phyloP scores from a whole-genome alignment of 2,113 vertebrate genomes.

The Todiramphus saurophagus region DNA sequence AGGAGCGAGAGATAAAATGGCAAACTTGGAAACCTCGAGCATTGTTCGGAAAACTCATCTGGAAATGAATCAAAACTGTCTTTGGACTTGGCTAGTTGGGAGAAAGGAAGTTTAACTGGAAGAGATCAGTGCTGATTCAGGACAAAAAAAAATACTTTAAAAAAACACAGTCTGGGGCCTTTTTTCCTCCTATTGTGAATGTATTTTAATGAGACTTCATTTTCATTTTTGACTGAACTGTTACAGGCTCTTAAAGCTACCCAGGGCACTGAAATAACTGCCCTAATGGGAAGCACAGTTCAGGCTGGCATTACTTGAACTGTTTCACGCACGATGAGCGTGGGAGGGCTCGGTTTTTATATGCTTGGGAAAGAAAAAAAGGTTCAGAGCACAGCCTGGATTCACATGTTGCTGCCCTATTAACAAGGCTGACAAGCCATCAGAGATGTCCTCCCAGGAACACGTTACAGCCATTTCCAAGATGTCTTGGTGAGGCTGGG shows the following conservation, averaged over 20 bases:
- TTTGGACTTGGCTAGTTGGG: constrained; percentile 19
- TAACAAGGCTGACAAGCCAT: constrained; percentile 11
- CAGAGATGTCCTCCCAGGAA: constrained; percentile 9
- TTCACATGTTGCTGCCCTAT: constrained; percentile 25
- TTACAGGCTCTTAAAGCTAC: constrained; percentile 34
- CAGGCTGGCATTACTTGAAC: constrained; percentile 47
- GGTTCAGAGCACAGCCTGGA: not conserved
- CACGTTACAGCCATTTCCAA: not conserved
- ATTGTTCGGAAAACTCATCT: constrained; percentile 59
- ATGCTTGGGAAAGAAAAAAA: not conserved
- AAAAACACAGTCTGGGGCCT: constrained; percentile 59
- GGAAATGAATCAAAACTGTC: constrained; percentile 56
- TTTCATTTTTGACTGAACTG: constrained; percentile 39
- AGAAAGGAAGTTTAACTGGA: constrained; percentile 50
- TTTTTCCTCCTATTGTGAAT: constrained; percentile 58
- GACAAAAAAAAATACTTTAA: constrained; percentile 44
- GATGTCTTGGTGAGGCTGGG: not conserved
- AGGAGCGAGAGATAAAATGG: constrained; percentile 46
- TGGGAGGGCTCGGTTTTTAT: constrained; percentile 47
- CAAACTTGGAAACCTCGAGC: constrained; percentile 59
- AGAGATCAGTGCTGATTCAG: constrained; percentile 63
- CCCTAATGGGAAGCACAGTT: constrained; percentile 45
- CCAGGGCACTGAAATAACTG: constrained; percentile 21
- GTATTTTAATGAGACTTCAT: constrained; percentile 64
- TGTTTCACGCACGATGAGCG: not conserved